Evolutionary conservation across 2,113 vertebrate species (phyloP).

Genomic region (Microcebus lehilahytsara): DNA sequence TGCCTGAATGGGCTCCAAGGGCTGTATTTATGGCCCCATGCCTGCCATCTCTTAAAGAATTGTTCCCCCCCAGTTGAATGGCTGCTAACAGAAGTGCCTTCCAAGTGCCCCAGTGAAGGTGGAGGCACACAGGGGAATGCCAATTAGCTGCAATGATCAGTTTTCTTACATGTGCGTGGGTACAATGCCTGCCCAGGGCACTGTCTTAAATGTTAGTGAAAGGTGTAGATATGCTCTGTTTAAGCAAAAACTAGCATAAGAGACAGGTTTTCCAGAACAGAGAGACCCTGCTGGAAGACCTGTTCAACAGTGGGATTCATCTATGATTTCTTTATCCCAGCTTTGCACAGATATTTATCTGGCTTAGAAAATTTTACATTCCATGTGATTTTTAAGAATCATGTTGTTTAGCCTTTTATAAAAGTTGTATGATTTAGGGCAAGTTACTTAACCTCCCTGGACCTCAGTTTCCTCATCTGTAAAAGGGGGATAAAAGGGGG

Average conservation of each 20-base stretch:
- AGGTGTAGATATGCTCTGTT: background rate
- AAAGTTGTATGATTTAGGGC: background rate
- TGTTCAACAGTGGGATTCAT: background rate
- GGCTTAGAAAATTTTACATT: background rate
- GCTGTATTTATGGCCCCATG: background rate
- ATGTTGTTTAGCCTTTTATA: background rate
- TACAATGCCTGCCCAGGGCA: background rate
- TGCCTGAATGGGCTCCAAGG: accelerated
- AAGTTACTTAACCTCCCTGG: background rate
- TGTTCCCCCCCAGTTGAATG: accelerated
- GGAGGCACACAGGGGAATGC: accelerated
- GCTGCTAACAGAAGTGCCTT: too few species aligned
- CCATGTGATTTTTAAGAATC: background rate
- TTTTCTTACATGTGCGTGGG: accelerated
- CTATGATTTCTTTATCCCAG: background rate
- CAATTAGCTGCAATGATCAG: background rate
- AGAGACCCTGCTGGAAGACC: background rate
- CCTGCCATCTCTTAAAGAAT: too few species aligned
- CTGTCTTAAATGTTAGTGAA: background rate
- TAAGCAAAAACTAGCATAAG: background rate
- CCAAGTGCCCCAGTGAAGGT: too few species aligned
- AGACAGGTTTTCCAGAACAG: background rate
- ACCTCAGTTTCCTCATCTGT: background rate
- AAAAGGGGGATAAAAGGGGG: background rate
- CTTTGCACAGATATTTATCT: background rate